phyloP scores from a whole-genome alignment of 2,113 vertebrate genomes.

The Oncorhynchus gorbuscha region DNA sequence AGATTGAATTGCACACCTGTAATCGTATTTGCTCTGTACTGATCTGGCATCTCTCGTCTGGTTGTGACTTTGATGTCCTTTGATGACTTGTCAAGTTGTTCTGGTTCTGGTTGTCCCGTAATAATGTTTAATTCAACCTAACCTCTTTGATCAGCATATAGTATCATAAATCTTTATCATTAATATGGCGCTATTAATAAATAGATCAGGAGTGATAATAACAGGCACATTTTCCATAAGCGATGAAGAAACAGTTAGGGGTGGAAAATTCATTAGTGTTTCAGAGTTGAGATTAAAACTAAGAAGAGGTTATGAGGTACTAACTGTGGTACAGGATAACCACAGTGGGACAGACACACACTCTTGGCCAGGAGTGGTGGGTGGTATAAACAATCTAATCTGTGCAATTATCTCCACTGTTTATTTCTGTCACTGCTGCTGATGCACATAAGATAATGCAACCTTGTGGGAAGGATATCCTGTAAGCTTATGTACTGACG shows the following conservation, averaged over 20 bases:
- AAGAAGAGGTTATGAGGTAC: too few species aligned
- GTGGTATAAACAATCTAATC: too few species aligned
- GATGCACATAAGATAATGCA: too few species aligned
- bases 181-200: not conserved
- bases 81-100: not conserved
- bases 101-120: not conserved
- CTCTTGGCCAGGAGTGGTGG: too few species aligned
- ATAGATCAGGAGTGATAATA: not conserved
- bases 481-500: too few species aligned
- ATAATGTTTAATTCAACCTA: not conserved
- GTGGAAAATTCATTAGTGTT: too few species aligned
- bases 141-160: not conserved
- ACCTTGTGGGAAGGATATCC: too few species aligned
- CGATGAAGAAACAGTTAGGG: not conserved
- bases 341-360: too few species aligned
- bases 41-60: not conserved
- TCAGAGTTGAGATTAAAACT: too few species aligned
- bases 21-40: not conserved
- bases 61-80: not conserved
- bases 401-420: too few species aligned
- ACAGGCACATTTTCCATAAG: not conserved
- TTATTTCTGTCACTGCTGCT: too few species aligned
- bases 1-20: not conserved
- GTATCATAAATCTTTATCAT: not conserved
- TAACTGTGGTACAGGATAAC: not conserved